A percentile compares a stretch with the other conserved stretches of the same genome.
Conservation (phyloP, 2,113 vertebrate species). For the Indicator maculatus region DNA sequence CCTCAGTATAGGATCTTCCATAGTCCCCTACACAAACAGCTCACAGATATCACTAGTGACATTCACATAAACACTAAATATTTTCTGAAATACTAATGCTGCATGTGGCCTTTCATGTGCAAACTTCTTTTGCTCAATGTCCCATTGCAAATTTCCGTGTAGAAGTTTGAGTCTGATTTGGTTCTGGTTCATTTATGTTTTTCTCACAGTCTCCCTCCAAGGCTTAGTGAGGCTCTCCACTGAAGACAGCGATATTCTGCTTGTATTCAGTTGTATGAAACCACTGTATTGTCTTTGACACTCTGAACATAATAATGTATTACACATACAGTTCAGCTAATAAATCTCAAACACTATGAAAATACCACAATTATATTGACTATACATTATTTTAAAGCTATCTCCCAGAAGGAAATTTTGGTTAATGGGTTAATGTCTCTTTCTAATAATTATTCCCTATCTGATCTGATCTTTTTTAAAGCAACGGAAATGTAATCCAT, state of each 20-base stretch:
- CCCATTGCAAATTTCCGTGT: not conserved
- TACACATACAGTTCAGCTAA: not conserved
- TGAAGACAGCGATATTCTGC: not conserved
- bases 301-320: not conserved
- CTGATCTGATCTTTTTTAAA: not conserved
- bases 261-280: not conserved
- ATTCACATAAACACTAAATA: not conserved
- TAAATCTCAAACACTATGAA: not conserved
- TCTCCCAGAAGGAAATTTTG: not conserved
- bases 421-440: not conserved
- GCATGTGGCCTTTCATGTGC: not conserved
- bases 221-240: not conserved
- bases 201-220: not conserved
- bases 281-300: not conserved
- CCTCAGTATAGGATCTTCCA: not conserved
- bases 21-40: fast-evolving
- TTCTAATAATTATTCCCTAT: not conserved
- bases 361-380: not conserved
- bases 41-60: not conserved
- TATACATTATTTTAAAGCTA: not conserved
- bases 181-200: not conserved
- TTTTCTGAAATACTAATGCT: not conserved
- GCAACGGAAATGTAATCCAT: not conserved
- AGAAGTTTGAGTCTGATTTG: not conserved
- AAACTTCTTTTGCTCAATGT: not conserved